Base-by-base conservation (phyloP, 1,140 invertebrate species). In the Drosophila sucinea region DNA sequence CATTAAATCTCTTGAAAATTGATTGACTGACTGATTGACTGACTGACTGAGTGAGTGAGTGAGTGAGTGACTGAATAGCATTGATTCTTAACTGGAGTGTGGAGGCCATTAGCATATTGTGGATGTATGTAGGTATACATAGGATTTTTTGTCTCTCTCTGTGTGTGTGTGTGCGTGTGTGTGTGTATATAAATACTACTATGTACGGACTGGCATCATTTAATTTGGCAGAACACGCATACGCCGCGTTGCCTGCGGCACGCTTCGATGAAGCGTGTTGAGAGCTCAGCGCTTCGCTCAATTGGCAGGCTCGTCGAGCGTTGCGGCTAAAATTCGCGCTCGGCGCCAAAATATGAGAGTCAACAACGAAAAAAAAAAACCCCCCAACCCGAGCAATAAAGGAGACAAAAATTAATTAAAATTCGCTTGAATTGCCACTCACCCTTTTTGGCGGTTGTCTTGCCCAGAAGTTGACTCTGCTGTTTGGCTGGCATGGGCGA, bases 231-330 rank as follows among this genome's bases (percentile, higher is more conserved):
- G 61, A 89, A 83, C 70, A 72, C 70, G 73, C 80, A 89, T 89
- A 89, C 84, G 83, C 70, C 66, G 77, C 67, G 80, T 87, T 87
- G 77, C 67, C 66, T 66, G 63, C 67, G 65, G 77, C 66, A 80
- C 65, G 84, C 84, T 80, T 84, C 83, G 84, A 41, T 87, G 83
- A 89, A 87, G 83, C 83, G 84, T 85, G 82, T 89, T 89, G 80
- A 84, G 80, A 80, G 80, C 71, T 78, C 70, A 58, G 63, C 55
- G 80, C 70, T 83, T 51, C 83, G 80, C 83, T 87, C 83, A 87
- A 87, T 87, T 87, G 84, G 77, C 84, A 77, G 65, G 68, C 73
- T 74, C 62, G 77, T 74, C 77, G 76, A 80, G 84, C 83, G 77
- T 85, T 66, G 78, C 70, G 68, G 54, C 67, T 67, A 30, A 79